Evolutionary conservation across 2,888 invertebrate species (phyloP).

Genomic region (Scaptomyza flava): DNA sequence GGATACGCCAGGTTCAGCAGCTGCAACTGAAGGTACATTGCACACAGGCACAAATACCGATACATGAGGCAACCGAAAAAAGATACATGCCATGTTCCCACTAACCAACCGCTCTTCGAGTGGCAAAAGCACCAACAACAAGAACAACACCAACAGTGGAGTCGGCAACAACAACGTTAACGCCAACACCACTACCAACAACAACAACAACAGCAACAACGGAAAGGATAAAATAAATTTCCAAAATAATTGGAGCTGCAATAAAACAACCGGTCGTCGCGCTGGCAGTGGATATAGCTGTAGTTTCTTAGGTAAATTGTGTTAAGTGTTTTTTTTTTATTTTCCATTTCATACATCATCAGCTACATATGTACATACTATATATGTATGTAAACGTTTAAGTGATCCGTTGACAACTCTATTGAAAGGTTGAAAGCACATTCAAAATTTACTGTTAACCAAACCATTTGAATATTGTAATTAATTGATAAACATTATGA

Average conservation of each 20-base stretch:
- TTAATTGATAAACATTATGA: slow-evolving; percentile 7
- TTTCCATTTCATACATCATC: no score
- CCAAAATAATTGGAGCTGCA: slow-evolving; percentile 84
- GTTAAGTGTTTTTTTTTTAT: no score
- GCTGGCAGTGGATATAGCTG: slow-evolving; percentile 84
- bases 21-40: slow-evolving; percentile 57
- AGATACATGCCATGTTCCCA: slow-evolving; percentile 76
- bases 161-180: slow-evolving; percentile 21
- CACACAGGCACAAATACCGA: slow-evolving; percentile 24
- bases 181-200: slow-evolving; percentile 32
- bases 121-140: slow-evolving; percentile 69
- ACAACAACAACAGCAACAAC: slow-evolving; percentile 31
- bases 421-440: slow-evolving; percentile 1
- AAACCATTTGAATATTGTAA: background rate
- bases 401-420: slow-evolving; percentile 2
- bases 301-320: slow-evolving; percentile 85
- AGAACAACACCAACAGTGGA: slow-evolving; percentile 36
- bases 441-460: background rate
- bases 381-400: background rate
- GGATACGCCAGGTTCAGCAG: slow-evolving; percentile 54
- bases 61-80: slow-evolving; percentile 64
- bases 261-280: slow-evolving; percentile 83
- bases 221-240: slow-evolving; percentile 82
- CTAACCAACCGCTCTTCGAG: slow-evolving; percentile 75
- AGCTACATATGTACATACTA: background rate